These are phyloP conservation scores for Kryphioiulus occultus DNA, from an alignment of 2,888 invertebrate species.

Conservation along the genomic window DNA sequence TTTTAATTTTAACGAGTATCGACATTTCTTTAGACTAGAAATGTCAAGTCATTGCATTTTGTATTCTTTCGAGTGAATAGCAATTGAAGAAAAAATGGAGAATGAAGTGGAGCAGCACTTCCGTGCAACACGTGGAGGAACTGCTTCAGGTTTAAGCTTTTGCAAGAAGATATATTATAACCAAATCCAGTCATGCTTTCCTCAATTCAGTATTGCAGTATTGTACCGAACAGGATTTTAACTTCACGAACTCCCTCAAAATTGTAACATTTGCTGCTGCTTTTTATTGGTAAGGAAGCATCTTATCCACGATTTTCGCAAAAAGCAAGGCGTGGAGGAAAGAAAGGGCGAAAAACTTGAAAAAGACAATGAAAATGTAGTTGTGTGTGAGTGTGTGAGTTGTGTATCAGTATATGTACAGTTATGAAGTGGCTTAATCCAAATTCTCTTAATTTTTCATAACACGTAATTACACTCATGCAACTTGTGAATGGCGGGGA, in stretches of 20 bases:
- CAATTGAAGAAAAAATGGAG: not conserved
- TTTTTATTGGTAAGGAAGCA: not conserved
- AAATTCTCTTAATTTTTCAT: not conserved
- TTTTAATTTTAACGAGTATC: conserved; percentile 19
- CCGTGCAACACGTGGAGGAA: conserved; percentile 10
- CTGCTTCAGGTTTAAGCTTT: not conserved
- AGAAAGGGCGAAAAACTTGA: not conserved
- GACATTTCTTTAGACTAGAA: conserved; percentile 10
- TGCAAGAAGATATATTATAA: not conserved
- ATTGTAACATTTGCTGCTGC: not conserved
- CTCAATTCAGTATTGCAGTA: not conserved
- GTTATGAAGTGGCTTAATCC: not conserved
- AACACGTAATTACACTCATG: not conserved
- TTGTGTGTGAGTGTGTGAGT: not conserved
- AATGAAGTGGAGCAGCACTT: conserved; percentile 33
- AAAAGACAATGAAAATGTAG: not conserved
- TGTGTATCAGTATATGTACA: no score
- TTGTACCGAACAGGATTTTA: not conserved
- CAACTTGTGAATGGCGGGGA: not conserved
- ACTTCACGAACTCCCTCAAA: not conserved
- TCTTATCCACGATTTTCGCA: not conserved
- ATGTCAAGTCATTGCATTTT: conserved; percentile 25
- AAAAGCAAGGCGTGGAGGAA: not conserved
- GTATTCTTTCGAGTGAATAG: conserved; percentile 17
- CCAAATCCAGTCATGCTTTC: not conserved